Evolutionary conservation across 2,113 vertebrate species (phyloP).

Genomic region (Orcinus orca): DNA sequence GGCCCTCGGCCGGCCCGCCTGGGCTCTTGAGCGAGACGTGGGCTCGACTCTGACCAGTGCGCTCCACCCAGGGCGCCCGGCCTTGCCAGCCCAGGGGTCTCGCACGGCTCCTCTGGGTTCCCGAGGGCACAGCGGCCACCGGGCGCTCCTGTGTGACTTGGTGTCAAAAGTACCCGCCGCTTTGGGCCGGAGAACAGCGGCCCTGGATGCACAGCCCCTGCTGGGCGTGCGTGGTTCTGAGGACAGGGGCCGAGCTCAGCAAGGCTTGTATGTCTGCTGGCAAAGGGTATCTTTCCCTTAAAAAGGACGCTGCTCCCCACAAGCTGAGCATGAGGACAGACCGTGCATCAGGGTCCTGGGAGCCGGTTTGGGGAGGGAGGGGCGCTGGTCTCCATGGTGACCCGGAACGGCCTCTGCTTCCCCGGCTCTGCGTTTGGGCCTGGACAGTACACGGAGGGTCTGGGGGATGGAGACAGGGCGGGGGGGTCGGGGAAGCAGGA

Average conservation of each 20-base stretch:
- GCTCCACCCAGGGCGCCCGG: background rate
- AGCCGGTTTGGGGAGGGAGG: background rate
- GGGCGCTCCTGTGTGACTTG: too few relatives aligned
- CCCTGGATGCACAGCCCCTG: background rate
- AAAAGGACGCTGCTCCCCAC: too few relatives aligned
- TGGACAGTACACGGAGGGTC: rapidly evolving
- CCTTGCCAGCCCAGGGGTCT: background rate
- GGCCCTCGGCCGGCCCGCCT: background rate
- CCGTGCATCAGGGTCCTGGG: background rate
- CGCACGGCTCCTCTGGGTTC: background rate
- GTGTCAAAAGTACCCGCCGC: rapidly evolving
- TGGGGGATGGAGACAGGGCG: background rate
- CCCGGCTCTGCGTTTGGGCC: background rate
- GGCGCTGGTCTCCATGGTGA: background rate
- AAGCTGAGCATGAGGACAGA: background rate
- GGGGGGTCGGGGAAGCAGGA: rapidly evolving
- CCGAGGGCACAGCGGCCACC: background rate
- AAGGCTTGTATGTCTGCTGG: rapidly evolving
- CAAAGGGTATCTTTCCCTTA: background rate
- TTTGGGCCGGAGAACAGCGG: rapidly evolving
- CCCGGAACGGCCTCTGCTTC: background rate
- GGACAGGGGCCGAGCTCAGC: background rate
- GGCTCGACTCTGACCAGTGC: background rate
- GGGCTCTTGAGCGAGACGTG: background rate
- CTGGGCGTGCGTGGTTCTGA: background rate